A percentile compares a stretch with the other conserved stretches of the same genome.
These are phyloP conservation scores for Catocala nupta DNA, from an alignment of 2,888 invertebrate genomes.

Conservation along the genomic window DNA sequence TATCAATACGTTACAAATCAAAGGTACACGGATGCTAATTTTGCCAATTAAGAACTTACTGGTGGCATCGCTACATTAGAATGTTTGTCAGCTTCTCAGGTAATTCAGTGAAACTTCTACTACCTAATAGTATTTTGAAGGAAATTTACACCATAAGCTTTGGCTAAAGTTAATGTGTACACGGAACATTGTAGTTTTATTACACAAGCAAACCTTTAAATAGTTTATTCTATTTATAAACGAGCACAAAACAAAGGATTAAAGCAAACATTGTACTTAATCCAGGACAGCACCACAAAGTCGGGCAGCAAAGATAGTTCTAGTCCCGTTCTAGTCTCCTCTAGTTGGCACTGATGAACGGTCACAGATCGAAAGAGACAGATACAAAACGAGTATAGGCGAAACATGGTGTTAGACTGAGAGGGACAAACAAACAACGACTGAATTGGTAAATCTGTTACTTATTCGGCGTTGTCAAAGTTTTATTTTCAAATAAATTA, in stretches of 20 bases:
- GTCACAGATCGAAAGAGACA: not conserved
- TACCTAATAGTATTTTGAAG: too few species aligned
- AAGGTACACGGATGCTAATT: too few species aligned
- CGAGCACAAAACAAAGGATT: constrained; percentile 4
- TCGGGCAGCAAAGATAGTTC: constrained; percentile 4
- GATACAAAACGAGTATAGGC: not conserved
- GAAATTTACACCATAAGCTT: too few species aligned
- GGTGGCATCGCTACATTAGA: too few species aligned
- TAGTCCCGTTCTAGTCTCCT: too few species aligned
- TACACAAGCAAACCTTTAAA: not conserved
- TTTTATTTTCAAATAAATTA: not conserved
- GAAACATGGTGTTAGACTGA: not conserved
- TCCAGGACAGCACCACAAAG: constrained; percentile 12
- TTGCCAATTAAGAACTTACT: too few species aligned
- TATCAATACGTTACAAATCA: too few species aligned
- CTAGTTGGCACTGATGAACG: constrained; percentile 4
- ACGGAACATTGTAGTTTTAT: too few species aligned
- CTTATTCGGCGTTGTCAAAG: not conserved
- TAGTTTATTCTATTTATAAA: constrained; percentile 2
- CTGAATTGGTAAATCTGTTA: not conserved
- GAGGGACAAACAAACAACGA: constrained; percentile 1
- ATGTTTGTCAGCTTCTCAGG: too few species aligned
- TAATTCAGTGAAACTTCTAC: too few species aligned
- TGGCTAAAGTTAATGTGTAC: too few species aligned
- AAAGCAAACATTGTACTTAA: constrained; percentile 8